These are phyloP conservation scores for Oryzias celebensis DNA, from an alignment of 2,113 vertebrate genomes.

Conservation along the genomic window DNA sequence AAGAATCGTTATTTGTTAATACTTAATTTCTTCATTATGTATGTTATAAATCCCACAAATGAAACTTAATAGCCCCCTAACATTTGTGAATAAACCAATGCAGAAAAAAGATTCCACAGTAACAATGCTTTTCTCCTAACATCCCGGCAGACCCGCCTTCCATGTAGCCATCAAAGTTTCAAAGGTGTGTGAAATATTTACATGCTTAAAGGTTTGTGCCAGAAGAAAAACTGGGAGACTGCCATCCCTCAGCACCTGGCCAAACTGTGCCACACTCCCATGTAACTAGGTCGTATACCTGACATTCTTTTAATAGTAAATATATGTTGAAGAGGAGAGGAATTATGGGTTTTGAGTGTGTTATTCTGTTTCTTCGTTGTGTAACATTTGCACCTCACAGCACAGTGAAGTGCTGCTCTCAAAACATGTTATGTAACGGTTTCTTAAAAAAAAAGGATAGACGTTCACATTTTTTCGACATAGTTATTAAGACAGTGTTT, in stretches of 20 bases:
- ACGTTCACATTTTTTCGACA: constrained; percentile 11
- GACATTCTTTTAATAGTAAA: constrained; percentile 29
- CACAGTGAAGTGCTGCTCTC: constrained; percentile 14
- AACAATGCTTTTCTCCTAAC: constrained; percentile 32
- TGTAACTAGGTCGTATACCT: constrained; percentile 44
- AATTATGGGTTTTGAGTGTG: constrained; percentile 25
- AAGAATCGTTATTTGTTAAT: no score
- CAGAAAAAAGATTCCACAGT: constrained; percentile 12
- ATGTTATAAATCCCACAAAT: no score
- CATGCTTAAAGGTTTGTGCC: constrained; percentile 48
- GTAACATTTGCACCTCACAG: constrained; percentile 6
- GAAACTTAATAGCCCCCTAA: no score
- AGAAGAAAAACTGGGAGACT: constrained; percentile 55
- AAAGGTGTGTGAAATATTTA: constrained; percentile 75
- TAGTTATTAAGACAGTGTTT: constrained; percentile 10
- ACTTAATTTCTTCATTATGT: no score
- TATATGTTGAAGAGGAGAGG: constrained; percentile 49
- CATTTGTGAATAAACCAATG: no score
- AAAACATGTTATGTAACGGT: constrained; percentile 29
- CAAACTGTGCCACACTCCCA: constrained; percentile 55
- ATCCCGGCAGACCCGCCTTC: constrained; percentile 31
- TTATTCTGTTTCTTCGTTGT: constrained; percentile 11
- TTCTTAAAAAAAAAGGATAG: constrained; percentile 37
- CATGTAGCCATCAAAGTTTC: constrained; percentile 66
- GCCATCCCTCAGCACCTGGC: constrained; percentile 50